These are phyloP conservation scores for Eupithecia centaureata DNA, from an alignment of 2,888 invertebrate species.

Conservation along the genomic window DNA sequence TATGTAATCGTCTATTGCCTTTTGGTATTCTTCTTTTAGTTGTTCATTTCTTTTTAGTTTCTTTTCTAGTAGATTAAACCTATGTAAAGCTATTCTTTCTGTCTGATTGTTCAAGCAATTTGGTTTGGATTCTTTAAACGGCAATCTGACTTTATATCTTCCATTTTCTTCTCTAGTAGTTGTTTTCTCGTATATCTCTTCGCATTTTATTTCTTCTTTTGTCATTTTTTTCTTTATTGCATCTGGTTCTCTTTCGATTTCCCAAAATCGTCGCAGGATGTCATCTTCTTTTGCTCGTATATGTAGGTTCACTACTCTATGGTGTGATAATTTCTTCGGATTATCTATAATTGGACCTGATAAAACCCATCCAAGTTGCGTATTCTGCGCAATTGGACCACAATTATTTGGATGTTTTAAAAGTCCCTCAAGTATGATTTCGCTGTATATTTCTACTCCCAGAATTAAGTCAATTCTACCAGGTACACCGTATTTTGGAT, in stretches of 20 bases:
- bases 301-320: background rate
- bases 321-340: background rate
- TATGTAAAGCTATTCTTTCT: background rate
- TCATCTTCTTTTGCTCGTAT: background rate
- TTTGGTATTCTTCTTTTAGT: too few species aligned
- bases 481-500: background rate
- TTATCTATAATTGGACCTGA: background rate
- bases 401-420: background rate
- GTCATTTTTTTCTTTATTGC: background rate
- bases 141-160: background rate
- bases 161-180: background rate
- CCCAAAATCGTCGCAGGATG: background rate
- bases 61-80: too few species aligned
- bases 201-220: background rate
- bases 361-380: slow-evolving; percentile 1
- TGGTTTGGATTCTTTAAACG: background rate
- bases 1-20: too few species aligned
- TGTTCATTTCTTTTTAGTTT: too few species aligned
- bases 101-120: background rate
- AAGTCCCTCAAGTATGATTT: background rate
- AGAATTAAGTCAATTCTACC: background rate
- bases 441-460: background rate
- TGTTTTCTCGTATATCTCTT: background rate
- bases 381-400: background rate
- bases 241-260: background rate